Conservation (phyloP, 2,888 invertebrate genomes). For the Pemphredon lugubris region DNA sequence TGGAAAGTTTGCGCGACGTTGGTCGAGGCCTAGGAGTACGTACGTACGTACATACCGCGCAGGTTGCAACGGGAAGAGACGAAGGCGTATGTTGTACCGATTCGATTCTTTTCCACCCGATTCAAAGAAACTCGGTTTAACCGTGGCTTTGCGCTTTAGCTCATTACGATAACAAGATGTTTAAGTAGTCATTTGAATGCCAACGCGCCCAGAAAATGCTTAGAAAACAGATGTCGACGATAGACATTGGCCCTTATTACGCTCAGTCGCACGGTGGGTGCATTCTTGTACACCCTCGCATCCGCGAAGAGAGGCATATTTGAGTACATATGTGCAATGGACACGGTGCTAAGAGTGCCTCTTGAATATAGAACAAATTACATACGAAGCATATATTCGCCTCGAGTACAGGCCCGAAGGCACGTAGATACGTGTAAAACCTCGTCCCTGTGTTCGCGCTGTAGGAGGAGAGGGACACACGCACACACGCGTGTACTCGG, state of each 20-base stretch:
- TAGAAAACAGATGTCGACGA: slow-evolving; percentile 35
- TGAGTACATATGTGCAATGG: slow-evolving; percentile 25
- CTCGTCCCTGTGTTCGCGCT: background rate
- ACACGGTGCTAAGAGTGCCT: slow-evolving; percentile 28
- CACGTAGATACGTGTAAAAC: slow-evolving; percentile 10
- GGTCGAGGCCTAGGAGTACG: too few relatives aligned
- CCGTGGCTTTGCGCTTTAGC: slow-evolving; percentile 19
- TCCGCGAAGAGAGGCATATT: slow-evolving; percentile 31
- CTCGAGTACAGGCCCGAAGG: slow-evolving; percentile 9
- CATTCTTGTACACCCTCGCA: slow-evolving; percentile 47
- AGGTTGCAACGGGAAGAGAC: too few relatives aligned
- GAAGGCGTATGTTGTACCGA: too few relatives aligned
- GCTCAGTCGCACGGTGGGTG: slow-evolving; percentile 39
- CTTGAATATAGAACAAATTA: slow-evolving; percentile 57
- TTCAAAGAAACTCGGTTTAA: too few relatives aligned
- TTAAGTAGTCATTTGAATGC: slow-evolving; percentile 51
- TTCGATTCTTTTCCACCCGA: too few relatives aligned
- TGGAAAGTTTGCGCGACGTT: too few relatives aligned
- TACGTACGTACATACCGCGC: too few relatives aligned
- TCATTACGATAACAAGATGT: slow-evolving; percentile 31
- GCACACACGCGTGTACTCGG: too few relatives aligned
- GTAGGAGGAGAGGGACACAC: background rate
- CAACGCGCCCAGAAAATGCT: slow-evolving; percentile 37
- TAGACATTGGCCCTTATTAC: slow-evolving; percentile 43
- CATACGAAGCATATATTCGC: slow-evolving; percentile 24